These are phyloP conservation scores for Lithobius niger DNA, from an alignment of 1,140 invertebrate species.

Conservation along the genomic window DNA sequence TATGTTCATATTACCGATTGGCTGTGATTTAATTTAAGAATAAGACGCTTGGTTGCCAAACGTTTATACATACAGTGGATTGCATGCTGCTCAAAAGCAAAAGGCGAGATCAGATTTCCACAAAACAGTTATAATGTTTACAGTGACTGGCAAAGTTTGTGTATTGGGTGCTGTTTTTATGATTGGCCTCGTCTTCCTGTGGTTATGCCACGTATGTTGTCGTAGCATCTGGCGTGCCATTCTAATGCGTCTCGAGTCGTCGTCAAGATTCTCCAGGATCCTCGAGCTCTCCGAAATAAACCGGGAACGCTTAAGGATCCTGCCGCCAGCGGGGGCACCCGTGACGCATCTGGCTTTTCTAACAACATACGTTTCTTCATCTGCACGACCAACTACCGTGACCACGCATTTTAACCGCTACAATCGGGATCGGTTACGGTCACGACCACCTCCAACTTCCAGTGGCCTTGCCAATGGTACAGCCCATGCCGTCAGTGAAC, in stretches of 20 bases:
- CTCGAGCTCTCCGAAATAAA: slow-evolving; percentile 5
- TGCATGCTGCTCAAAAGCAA: no score
- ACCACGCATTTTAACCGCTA: background rate
- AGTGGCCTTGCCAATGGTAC: no score
- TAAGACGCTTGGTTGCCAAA: no score
- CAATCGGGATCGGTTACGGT: background rate
- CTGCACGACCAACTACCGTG: background rate
- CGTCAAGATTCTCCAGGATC: slow-evolving; percentile 1
- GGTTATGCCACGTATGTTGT: slow-evolving; percentile 7
- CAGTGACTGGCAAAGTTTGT: slow-evolving; percentile 2
- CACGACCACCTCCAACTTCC: no score
- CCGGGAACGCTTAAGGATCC: background rate
- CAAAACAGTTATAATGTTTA: no score
- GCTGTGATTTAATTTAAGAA: no score
- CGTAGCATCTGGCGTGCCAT: background rate
- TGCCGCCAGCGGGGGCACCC: background rate
- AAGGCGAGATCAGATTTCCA: no score
- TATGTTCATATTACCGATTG: no score
- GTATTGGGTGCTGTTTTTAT: background rate
- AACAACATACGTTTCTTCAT: background rate
- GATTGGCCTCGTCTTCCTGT: slow-evolving; percentile 2
- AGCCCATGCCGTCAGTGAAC: no score
- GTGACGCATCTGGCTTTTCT: background rate
- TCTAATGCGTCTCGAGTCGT: background rate
- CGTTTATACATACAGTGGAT: no score